These are phyloP conservation scores for Colius striatus DNA, from an alignment of 2,113 vertebrate genomes.

Conservation along the genomic window DNA sequence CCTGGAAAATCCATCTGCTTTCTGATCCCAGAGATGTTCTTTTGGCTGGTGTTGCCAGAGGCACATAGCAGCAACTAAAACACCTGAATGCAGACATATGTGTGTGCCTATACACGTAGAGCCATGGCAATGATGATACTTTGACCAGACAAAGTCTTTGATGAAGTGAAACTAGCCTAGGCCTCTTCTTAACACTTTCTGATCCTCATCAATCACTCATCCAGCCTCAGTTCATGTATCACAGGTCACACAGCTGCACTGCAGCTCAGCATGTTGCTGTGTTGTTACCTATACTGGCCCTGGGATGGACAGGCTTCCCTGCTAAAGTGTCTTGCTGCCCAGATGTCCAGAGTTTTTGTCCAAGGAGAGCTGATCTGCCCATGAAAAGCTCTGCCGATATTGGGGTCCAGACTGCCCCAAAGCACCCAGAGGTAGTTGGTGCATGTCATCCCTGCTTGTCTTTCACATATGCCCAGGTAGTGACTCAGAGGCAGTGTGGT, in stretches of 20 bases:
- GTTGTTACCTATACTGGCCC: not conserved
- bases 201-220: not conserved
- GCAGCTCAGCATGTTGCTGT: not conserved
- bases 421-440: not conserved
- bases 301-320: not conserved
- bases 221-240: not conserved
- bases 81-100: not conserved
- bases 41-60: not conserved
- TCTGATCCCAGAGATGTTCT: not conserved
- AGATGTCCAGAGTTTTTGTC: not conserved
- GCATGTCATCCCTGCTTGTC: accelerated
- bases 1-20: not conserved
- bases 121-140: not conserved
- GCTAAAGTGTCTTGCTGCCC: not conserved
- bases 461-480: not conserved
- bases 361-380: not conserved
- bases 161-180: not conserved
- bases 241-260: not conserved
- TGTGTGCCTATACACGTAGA: not conserved
- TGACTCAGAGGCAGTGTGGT: not conserved
- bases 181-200: not conserved
- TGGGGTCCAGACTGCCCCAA: not conserved
- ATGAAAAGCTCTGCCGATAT: not conserved
- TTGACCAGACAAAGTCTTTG: not conserved
- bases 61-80: not conserved